Conservation (phyloP, 2,113 vertebrate genomes). For the Barnardius zonarius region DNA sequence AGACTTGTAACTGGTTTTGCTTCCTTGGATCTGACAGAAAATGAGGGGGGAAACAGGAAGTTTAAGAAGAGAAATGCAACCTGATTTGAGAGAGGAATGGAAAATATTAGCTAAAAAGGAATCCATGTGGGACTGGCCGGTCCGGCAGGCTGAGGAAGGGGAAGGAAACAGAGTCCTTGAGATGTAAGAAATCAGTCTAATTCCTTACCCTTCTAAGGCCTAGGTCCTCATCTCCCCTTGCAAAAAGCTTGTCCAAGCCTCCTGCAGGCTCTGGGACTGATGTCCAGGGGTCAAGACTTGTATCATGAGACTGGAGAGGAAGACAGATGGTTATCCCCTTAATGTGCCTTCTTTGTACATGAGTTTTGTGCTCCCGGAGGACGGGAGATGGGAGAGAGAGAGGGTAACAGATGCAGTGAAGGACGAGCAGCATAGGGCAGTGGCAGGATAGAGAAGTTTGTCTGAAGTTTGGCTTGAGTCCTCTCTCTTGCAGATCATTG, state of each 20-base stretch:
- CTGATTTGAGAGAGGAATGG: neutral
- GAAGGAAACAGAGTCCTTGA: neutral
- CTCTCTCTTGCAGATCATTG: neutral
- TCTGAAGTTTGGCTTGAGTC: neutral
- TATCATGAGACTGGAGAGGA: neutral
- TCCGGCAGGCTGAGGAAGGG: neutral
- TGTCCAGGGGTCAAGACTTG: neutral
- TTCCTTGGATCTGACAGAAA: neutral
- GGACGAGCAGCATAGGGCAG: neutral
- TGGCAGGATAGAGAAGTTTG: neutral
- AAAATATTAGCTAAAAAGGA: neutral
- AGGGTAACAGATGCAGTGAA: fast-evolving
- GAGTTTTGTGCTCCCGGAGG: neutral
- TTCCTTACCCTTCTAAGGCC: neutral
- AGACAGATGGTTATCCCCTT: neutral
- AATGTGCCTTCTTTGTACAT: fast-evolving
- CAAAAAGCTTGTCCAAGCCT: neutral
- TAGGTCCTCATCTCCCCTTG: neutral
- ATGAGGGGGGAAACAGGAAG: neutral
- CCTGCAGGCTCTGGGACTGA: neutral
- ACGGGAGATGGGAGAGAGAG: neutral
- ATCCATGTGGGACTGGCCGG: neutral
- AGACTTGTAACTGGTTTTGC: neutral
- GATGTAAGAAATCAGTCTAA: neutral
- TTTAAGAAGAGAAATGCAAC: neutral